Evolutionary conservation across 2,113 vertebrate species (phyloP).

Genomic region (Cyphomyrus discorhynchus): DNA sequence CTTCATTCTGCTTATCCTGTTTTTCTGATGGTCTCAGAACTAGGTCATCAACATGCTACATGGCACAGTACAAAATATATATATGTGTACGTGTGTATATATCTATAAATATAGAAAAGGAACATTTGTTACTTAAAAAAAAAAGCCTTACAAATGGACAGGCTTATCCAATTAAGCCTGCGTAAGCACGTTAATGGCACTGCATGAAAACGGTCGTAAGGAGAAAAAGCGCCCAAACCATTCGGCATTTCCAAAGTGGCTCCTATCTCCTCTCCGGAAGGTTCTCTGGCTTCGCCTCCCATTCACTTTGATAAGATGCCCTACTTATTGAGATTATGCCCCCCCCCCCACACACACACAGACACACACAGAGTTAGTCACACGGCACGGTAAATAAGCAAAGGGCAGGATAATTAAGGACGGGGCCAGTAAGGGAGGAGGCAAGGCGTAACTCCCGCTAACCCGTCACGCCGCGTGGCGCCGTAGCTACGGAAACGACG

Average conservation of each 20-base stretch:
- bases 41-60: slow-evolving; percentile 21
- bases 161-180: slow-evolving; percentile 11
- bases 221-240: not conserved
- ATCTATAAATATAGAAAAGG: not conserved
- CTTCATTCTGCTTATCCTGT: not conserved
- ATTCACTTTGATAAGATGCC: slow-evolving; percentile 6
- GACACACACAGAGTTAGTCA: not conserved
- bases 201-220: not conserved
- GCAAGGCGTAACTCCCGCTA: not conserved
- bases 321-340: slow-evolving; percentile 17
- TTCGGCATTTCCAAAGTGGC: not conserved
- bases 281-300: not conserved
- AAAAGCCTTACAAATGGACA: slow-evolving; percentile 5
- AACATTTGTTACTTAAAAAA: slow-evolving; percentile 1
- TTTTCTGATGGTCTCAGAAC: slow-evolving; percentile 11
- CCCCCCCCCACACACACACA: not conserved
- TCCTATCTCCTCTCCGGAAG: not conserved
- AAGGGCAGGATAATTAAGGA: not conserved
- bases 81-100: not conserved
- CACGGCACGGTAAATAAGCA: not conserved
- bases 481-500: not conserved
- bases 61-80: not conserved
- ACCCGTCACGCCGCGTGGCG: not conserved
- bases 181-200: slow-evolving; percentile 4
- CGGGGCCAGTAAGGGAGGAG: not conserved